Base-by-base conservation (phyloP, 2,888 invertebrate species). In the Nemoura dubitans region DNA sequence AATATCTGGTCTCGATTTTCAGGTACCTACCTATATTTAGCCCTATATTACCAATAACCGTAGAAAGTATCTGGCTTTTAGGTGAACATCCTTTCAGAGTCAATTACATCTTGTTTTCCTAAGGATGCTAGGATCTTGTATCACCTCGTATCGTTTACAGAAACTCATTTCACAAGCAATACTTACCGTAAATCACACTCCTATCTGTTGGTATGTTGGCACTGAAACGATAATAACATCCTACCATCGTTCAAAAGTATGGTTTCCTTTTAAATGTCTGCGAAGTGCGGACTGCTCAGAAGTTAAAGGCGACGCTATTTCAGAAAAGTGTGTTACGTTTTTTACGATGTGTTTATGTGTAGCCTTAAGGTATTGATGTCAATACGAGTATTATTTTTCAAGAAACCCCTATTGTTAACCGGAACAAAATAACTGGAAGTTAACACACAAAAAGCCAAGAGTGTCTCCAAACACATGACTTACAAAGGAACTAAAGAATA, bases 1-100 rank as follows among this genome's bases (percentile, higher is more conserved):
- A 92, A 89, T 94, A 94, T 90, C 91, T 93, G 88, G 91, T 93
- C 87, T 92, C 92, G 21, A 92, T 94, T 88, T 93, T 93, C 90
- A 94, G 93, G 94, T 94, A 91, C 89, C 89, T 85, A n/a, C n/a
- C n/a, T n/a, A n/a, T n/a, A n/a, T n/a, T n/a, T n/a, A n/a, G n/a
- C n/a, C n/a, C n/a, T n/a, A n/a, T n/a, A 85, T 42, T n/a, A 78
- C 78, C 78, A 28, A 29, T 26, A 3, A 7, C 16, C 59, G 0
- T 1, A 26, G 7, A 2, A 30, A 6, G 28, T 78, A 10, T 21
- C n/a, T n/a, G n/a, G 21, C 28, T 76, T 85, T 82, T 25, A 85
- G 7, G 78, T 83, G 16, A 14, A 83, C 43, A 83, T 59, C 59
- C 59, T 59, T 59, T 59, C 59, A 59, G 21, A 59, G 59, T 59